Base-by-base conservation (phyloP, 2,888 invertebrate genomes). In the Notodonta ziczac region DNA sequence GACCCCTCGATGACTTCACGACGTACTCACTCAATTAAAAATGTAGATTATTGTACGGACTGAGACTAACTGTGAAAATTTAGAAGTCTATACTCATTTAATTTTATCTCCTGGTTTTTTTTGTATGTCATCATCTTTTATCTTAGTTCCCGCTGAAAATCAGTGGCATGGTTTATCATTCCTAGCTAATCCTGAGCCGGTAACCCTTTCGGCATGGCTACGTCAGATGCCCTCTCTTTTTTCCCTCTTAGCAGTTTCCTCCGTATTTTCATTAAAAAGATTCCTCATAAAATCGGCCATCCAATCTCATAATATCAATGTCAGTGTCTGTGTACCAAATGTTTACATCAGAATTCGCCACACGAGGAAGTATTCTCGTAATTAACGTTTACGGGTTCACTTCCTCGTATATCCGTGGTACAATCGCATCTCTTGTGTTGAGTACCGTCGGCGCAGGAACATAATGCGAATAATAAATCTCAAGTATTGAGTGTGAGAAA, bases 401-500 rank as follows among this genome's bases (percentile, higher is more conserved):
- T 83, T 85, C 85, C 84, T 76, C 69, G 75, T 77, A 75, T 72
- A 77, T 75, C 68, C 72, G 69, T 70, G 66, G 59, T 69, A 80
- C 77, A 79, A 80, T 81, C 67, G 76, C 76, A 74, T 78, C 62
- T 71, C 70, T 78, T 76, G 73, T 76, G 73, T 70, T 61, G 70
- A 75, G 71, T 62, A 68, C 69, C 67, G 71, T 61, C 67, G 68
- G 62, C 67, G 69, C 70, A 82, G 78, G 79, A 83, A 84, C 79
- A 81, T 80, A 83, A 82, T 78, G 77, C 76, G 76, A 84, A 78
- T 86, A 89, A 90, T 88, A 87, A 88, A 87, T 86, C 83, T 83
- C 67, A 74, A 82, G 74, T 82, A 83, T 79, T 68, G 76, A 80
- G 81, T 86, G 90, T 91, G 92, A 87, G 91, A 91, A 88, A 85